Evolutionary conservation across 2,113 vertebrate species (phyloP), one percentile per base, ranked within the genome.

Genomic region (Gallinago undulata): DNA sequence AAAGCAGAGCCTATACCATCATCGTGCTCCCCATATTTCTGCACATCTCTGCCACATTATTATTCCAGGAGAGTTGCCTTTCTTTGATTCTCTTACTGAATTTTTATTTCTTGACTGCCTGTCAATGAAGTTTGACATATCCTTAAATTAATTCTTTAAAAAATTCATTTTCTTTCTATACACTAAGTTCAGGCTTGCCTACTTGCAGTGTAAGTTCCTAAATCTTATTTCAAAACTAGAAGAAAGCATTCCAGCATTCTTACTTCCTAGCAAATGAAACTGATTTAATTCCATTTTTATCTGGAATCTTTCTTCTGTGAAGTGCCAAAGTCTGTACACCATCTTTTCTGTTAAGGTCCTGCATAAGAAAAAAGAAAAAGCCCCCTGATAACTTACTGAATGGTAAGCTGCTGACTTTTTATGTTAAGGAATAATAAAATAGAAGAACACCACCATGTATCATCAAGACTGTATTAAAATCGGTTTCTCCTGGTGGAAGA

Each of bases 21-120:
- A 47, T 11, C 30, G 10, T 28, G 17, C 13, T 39, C 13, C 24
- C 47, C 31, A 7, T 5, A 22, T 37, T 73, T 55, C 82, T 82
- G n/a, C 67, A 68, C 57, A n/a, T 56, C 7, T 7, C 39, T 79
- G 43, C 19, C 1, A 0, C 3, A 13, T 64, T 56, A 13, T 35
- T 87, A 50, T 73, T 81, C 33, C 68, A 24, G 18, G 23, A 59
- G 13, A 27, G 35, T 7, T 63, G 21, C 8, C 28, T 55, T 76
- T 35, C 72, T 73, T 63, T 21, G 82, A 64, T 64, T 79, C 39
- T 15, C 9, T 60, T 72, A 72, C 21, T 31, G 27, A 33, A 37
- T 53, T 51, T 53, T 70, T 74, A 67, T 41, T 63, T 79, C 53
- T 63, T 92, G 53, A 59, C 39, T 47, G 31, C 16, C 30, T 94